Evolutionary conservation across 2,113 vertebrate genomes (phyloP).

Genomic region (Saguinus midas): DNA sequence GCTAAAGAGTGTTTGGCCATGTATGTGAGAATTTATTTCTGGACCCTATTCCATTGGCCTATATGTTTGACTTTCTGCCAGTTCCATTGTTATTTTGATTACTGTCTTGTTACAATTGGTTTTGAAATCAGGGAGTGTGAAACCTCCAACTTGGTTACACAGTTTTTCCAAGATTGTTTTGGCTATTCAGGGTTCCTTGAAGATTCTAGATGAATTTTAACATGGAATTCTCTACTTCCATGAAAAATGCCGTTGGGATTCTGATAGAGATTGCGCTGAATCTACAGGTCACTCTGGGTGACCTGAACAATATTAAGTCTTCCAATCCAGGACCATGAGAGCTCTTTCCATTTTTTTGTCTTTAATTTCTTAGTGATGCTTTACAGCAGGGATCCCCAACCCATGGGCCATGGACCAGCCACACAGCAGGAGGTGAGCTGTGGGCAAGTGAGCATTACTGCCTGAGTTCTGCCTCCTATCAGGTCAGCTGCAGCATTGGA

Average conservation of each 20-base stretch:
- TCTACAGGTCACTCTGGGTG: neutral
- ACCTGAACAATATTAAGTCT: neutral
- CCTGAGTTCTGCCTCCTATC: too few species aligned
- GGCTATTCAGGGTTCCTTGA: neutral
- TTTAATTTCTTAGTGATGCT: neutral
- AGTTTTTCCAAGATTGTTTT: neutral
- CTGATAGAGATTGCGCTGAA: neutral
- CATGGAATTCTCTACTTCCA: neutral
- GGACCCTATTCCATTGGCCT: neutral
- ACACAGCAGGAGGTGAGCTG: too few species aligned
- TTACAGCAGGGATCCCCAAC: neutral
- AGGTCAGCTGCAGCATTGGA: too few species aligned
- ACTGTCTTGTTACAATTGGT: neutral
- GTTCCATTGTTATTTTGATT: neutral
- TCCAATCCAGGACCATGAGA: neutral
- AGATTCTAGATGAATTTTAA: neutral
- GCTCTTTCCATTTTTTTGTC: neutral
- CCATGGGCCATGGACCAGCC: too few species aligned
- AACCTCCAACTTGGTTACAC: neutral
- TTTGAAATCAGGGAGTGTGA: neutral
- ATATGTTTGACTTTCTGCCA: neutral
- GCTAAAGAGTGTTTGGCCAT: neutral
- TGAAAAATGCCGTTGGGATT: neutral
- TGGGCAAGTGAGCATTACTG: too few species aligned
- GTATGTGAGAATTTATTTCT: neutral